Conservation (phyloP, 2,113 vertebrate species). For the Tragelaphus imberbis region DNA sequence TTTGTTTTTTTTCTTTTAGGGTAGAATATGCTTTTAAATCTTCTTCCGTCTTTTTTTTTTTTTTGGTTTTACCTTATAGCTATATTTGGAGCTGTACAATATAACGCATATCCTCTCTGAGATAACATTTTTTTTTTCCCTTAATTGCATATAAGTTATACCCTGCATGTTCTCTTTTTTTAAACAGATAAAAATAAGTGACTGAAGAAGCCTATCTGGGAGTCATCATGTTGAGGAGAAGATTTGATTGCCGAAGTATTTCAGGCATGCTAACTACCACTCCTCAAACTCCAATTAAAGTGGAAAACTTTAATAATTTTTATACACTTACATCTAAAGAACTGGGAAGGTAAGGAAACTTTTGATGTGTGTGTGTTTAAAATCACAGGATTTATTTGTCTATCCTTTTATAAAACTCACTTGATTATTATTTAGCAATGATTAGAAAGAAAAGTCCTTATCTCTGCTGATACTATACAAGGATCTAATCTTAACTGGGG, state of each 20-base stretch:
- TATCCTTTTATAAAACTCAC: background rate
- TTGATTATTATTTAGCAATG: background rate
- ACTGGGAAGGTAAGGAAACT: conserved; percentile 88
- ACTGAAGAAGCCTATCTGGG: conserved; percentile 18
- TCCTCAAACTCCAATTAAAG: conserved; percentile 85
- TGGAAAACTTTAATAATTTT: conserved; percentile 84
- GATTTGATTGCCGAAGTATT: conserved; percentile 85
- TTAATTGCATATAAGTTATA: conserved; percentile 21
- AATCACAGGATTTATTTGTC: background rate
- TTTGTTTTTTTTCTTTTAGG: background rate
- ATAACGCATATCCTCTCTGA: conserved; percentile 38
- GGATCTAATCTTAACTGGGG: background rate
- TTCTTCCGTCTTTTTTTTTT: background rate
- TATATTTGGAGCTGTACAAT: conserved; percentile 53
- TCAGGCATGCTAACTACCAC: conserved; percentile 85
- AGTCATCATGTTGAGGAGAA: conserved; percentile 83
- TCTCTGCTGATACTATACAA: background rate
- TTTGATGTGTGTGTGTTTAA: background rate
- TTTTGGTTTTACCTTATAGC: background rate
- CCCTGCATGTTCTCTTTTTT: conserved; percentile 13
- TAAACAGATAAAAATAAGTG: conserved; percentile 66
- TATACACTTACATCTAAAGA: conserved; percentile 87
- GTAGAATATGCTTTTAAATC: background rate
- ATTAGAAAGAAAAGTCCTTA: background rate
- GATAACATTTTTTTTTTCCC: background rate